These are phyloP conservation scores for Mesorhabditis sp. DNA, from an alignment of 2,888 invertebrate species.

Conservation along the genomic window DNA sequence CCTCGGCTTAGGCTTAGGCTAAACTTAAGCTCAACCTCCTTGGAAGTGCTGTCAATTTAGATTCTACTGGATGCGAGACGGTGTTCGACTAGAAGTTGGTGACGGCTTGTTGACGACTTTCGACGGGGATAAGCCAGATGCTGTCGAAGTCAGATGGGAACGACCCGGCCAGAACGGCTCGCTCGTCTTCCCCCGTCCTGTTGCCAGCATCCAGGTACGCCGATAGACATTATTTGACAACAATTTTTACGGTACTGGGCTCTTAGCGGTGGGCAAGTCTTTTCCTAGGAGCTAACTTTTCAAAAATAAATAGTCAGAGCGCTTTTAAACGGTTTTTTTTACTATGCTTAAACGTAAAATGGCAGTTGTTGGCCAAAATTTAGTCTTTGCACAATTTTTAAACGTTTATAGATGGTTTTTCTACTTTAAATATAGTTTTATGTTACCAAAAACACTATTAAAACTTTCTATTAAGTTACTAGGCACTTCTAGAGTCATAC, in stretches of 20 bases:
- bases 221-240: slow-evolving; percentile 8
- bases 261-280: too few relatives aligned
- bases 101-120: slow-evolving; percentile 13
- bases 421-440: too few relatives aligned
- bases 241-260: too few relatives aligned
- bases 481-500: not conserved
- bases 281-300: not conserved
- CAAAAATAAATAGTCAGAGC: slow-evolving; percentile 21
- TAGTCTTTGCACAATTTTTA: not conserved
- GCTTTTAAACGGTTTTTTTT: not conserved
- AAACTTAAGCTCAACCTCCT: not conserved
- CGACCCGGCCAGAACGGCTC: slow-evolving; percentile 53
- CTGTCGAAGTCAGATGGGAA: slow-evolving; percentile 36
- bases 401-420: not conserved
- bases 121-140: too few relatives aligned
- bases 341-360: not conserved
- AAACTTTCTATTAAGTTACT: not conserved
- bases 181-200: slow-evolving; percentile 36
- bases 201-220: slow-evolving; percentile 45
- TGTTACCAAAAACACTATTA: not conserved
- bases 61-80: slow-evolving; percentile 48
- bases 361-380: too few relatives aligned
- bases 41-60: slow-evolving; percentile 25
- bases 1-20: not conserved
- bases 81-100: slow-evolving; percentile 33